Base-by-base conservation (phyloP, 2,113 vertebrate genomes). In the Leptobrachium ailaonicum region DNA sequence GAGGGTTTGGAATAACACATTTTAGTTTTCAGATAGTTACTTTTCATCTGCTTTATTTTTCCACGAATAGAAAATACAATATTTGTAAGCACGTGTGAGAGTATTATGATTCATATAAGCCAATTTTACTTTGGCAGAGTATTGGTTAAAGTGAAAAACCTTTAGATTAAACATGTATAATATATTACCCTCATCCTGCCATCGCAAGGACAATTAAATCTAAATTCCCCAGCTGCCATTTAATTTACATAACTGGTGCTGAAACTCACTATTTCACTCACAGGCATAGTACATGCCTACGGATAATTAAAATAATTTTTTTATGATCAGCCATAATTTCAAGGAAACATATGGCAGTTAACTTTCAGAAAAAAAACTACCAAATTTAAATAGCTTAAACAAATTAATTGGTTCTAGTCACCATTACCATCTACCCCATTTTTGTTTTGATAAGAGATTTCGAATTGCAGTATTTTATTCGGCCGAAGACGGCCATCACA, bases 131-230 rank as follows among this genome's bases (percentile, higher is more conserved):
- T 70, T 70, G 67, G 54, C 54, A 63, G 66, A 50, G 58, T 71
- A 71, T 14, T 78, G 76, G 76, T 71, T 78, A 78, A 70, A 78
- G 62, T 43, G 54, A 78, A 71, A 70, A 42, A 32, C 67, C 56
- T 71, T 78, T 78, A 62, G 76, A 78, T 78, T 73, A 80, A 73
- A 80, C 73, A 50, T 58, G 43, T 67, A 56, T 73, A 67, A 78
- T 80, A 69, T 84, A 82, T 75, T 54, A 40, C 69, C 83, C 77
- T 67, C 82, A 44, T 4, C 76, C 81, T 84, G 83, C 47, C 79
- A 11, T 0, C 12, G 78, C 75, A 74, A 80, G 10, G 71, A 79
- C 44, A 78, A 84, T 73, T 82, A 80, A 76, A 73, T 0, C 20
- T 63, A 56, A 63, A 82, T 50, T 74, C 83, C 82, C 54, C 73